Evolutionary conservation across 2,888 invertebrate species (phyloP).

Genomic region (Nemotelus nigrinus): DNA sequence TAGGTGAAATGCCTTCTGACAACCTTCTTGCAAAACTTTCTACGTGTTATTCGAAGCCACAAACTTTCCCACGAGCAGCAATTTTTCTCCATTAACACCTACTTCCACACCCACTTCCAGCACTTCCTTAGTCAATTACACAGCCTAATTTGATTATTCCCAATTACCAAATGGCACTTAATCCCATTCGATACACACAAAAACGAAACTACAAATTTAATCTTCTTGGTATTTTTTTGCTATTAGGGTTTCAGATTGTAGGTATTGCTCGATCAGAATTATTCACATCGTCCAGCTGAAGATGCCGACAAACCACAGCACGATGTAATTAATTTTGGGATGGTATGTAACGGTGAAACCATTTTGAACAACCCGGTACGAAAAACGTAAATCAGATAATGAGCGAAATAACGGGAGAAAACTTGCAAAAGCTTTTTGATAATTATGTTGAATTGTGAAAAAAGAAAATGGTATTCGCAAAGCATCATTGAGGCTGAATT

Average conservation of each 20-base stretch:
- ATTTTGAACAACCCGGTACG: not conserved
- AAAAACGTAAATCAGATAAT: constrained; percentile 26
- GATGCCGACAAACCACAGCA: too few relatives aligned
- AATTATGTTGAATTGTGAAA: constrained; percentile 5
- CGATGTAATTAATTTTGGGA: constrained; percentile 18
- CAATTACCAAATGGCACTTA: not conserved
- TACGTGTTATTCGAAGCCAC: too few relatives aligned
- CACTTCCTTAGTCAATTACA: not conserved
- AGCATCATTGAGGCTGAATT: not conserved
- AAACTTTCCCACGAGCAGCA: too few relatives aligned
- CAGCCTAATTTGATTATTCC: not conserved
- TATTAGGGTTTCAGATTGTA: not conserved
- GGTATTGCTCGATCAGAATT: too few relatives aligned
- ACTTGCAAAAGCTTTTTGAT: constrained; percentile 21
- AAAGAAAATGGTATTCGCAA: not conserved
- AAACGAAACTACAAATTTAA: not conserved
- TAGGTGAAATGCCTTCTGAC: too few relatives aligned
- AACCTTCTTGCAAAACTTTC: too few relatives aligned
- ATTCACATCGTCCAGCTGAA: too few relatives aligned
- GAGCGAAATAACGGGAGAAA: constrained; percentile 1
- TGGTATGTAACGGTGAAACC: not conserved
- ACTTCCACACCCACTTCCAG: not conserved
- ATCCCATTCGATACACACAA: not conserved
- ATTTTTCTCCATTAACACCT: too few relatives aligned
- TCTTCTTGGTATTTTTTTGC: not conserved